Percentiles rank a stretch among this genome's conserved stretches.
These are phyloP conservation scores for Blennius ocellaris DNA, from an alignment of 2,113 vertebrate species.

Conservation along the genomic window DNA sequence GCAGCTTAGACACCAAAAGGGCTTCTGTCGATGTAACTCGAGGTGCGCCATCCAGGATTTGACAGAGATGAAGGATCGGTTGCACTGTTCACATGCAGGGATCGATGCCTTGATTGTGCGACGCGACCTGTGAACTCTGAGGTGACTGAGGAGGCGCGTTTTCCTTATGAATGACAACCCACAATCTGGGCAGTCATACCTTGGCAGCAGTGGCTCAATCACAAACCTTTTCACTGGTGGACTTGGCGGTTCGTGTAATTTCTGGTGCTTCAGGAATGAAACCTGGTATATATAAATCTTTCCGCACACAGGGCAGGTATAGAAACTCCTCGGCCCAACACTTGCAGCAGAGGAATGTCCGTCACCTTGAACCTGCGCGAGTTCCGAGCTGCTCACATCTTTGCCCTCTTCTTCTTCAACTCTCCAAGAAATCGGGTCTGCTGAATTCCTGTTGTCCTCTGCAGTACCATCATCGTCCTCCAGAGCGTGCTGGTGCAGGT, in stretches of 20 bases:
- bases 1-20: constrained; percentile 73
- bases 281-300: constrained; percentile 70
- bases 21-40: constrained; percentile 60
- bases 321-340: not conserved
- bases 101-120: not conserved
- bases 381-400: constrained; percentile 2
- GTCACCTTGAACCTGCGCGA: not conserved
- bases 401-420: not conserved
- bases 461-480: constrained; percentile 25
- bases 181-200: constrained; percentile 67
- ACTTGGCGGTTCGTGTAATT: not conserved
- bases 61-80: constrained; percentile 54
- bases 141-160: constrained; percentile 49
- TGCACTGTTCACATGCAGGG: constrained; percentile 68
- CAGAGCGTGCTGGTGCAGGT: constrained; percentile 66
- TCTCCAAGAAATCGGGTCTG: not conserved
- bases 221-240: rapidly evolving
- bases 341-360: not conserved
- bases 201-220: rapidly evolving
- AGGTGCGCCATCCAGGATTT: constrained; percentile 53
- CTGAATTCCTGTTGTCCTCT: constrained; percentile 5
- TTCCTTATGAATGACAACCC: constrained; percentile 55
- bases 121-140: constrained; percentile 50
- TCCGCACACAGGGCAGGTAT: constrained; percentile 69
- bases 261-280: constrained; percentile 74